Evolutionary conservation across 2,797 vertebrate genomes (phyloP).

Genomic region (Valencia hispanica): DNA sequence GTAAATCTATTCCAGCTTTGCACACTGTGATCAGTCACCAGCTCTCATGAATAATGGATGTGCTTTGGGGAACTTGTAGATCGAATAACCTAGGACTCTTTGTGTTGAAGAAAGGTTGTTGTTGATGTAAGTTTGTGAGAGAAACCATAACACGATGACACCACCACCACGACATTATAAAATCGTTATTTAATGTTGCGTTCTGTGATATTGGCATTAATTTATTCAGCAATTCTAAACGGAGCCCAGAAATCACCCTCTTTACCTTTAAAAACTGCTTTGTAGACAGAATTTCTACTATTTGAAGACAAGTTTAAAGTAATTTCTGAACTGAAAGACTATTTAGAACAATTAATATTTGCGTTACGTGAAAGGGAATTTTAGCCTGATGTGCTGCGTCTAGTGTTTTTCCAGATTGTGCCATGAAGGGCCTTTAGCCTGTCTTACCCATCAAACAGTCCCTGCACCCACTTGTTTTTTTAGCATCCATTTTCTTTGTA

Average conservation of each 20-base stretch:
- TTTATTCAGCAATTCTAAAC: neutral
- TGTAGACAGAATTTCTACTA: neutral
- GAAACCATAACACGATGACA: slow-evolving; percentile 11
- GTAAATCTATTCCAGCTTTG: slow-evolving; percentile 21
- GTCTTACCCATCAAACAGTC: neutral
- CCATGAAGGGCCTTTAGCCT: neutral
- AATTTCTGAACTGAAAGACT: neutral
- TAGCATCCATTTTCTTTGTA: neutral
- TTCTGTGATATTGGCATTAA: neutral
- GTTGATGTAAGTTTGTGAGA: slow-evolving; percentile 23
- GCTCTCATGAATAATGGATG: slow-evolving; percentile 58
- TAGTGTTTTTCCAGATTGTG: neutral
- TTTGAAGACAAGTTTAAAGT: neutral
- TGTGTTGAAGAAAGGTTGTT: slow-evolving; percentile 12
- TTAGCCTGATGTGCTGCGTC: neutral
- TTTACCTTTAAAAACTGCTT: neutral
- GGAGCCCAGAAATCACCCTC: neutral
- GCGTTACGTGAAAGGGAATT: neutral
- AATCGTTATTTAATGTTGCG: neutral
- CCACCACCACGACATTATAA: neutral
- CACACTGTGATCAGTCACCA: slow-evolving; percentile 11
- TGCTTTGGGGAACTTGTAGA: slow-evolving; percentile 38
- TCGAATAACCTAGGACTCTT: slow-evolving; percentile 45
- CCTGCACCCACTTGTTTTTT: neutral
- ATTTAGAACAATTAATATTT: neutral